Percentiles rank a stretch among this genome's conserved stretches.
phyloP scores from a whole-genome alignment of 2,113 vertebrate species.

The Chinchilla lanigera region DNA sequence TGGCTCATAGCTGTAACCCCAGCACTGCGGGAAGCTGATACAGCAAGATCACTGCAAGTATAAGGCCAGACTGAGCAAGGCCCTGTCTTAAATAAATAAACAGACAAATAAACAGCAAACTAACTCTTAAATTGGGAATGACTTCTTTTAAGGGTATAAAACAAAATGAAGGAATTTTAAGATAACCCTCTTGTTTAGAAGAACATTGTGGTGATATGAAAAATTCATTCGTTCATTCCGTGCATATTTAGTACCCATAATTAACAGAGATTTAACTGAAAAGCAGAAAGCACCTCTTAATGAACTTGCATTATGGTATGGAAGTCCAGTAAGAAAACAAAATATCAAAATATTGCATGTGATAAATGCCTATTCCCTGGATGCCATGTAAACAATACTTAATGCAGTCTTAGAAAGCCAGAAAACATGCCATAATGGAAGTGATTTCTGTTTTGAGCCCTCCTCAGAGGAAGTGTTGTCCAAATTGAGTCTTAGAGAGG shows the following conservation, averaged over 20 bases:
- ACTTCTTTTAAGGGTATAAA: not conserved
- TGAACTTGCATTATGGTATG: not conserved
- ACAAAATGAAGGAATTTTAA: slow-evolving; percentile 11
- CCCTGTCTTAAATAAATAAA: not conserved
- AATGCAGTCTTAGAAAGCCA: not conserved
- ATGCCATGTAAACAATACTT: not conserved
- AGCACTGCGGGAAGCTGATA: not conserved
- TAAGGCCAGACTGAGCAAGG: not conserved
- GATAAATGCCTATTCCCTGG: not conserved
- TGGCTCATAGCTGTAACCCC: not conserved
- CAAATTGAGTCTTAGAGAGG: not conserved
- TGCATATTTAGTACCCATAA: not conserved
- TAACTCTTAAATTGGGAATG: not conserved
- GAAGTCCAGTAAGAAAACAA: not conserved
- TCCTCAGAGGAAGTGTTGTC: not conserved
- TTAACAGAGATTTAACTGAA: not conserved
- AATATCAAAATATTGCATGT: not conserved
- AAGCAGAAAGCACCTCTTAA: not conserved
- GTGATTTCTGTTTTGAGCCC: not conserved
- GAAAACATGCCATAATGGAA: not conserved
- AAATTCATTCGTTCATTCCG: not conserved
- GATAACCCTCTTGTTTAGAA: not conserved
- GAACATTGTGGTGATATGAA: not conserved
- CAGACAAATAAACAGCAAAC: not conserved
- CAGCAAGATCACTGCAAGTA: not conserved